phyloP scores from a whole-genome alignment of 2,113 vertebrate species.

The Neoarius graeffei region DNA sequence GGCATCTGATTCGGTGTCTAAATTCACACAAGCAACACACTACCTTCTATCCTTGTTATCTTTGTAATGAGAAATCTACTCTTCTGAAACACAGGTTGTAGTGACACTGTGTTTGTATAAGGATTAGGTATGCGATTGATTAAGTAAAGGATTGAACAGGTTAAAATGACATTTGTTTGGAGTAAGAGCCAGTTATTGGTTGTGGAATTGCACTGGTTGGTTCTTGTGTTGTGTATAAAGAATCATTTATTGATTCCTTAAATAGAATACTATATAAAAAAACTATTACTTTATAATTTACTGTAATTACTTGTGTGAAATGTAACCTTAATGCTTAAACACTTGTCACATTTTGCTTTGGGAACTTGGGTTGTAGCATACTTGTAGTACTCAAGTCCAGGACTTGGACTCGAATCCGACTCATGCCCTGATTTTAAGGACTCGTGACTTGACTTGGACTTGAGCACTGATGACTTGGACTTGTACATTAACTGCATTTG shows the following conservation, averaged over 20 bases:
- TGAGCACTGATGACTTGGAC: no score
- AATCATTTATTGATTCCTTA: not conserved
- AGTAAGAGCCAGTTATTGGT: not conserved
- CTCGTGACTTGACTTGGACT: no score
- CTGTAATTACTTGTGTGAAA: not conserved
- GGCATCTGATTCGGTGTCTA: not conserved
- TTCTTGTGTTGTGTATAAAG: not conserved
- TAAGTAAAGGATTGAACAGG: not conserved
- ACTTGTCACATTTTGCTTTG: not conserved
- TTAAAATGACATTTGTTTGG: not conserved
- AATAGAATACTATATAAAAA: not conserved
- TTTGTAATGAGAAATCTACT: not conserved
- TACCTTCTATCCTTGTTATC: not conserved
- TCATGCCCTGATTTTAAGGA: no score
- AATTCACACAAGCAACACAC: not conserved
- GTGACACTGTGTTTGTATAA: not conserved
- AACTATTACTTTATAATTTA: not conserved
- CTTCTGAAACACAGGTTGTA: not conserved
- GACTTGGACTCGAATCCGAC: no score
- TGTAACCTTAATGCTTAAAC: not conserved
- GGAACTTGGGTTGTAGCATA: not conserved
- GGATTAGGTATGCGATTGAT: not conserved
- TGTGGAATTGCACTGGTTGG: not conserved
- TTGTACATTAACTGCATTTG: no score
- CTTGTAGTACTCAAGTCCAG: no score